Evolutionary conservation across 2,113 vertebrate species (phyloP), one percentile per base, ranked within the genome.

Genomic region (Melospiza melodia): DNA sequence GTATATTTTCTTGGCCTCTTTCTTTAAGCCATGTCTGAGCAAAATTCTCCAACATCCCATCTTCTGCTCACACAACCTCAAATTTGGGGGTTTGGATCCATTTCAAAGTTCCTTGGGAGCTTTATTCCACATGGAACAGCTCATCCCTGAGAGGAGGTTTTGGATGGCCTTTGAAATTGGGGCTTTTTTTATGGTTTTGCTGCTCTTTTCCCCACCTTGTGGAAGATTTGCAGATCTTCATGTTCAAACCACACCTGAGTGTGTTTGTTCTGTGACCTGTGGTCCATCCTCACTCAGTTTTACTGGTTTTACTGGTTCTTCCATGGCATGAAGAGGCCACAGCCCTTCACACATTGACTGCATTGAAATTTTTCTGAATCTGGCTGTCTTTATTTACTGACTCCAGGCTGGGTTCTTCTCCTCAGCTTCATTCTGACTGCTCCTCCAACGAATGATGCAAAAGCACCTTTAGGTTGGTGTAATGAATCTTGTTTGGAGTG

Each of bases 141-240:
- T 82, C 68, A 8, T 14, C 59, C 49, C 62, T 49, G 39, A 17
- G 39, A 17, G 28, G 27, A 35, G 11, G 17, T 17, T 65, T 51
- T 9, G 37, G 4, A 3, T 2, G 5, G 6, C 15, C 6, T 0
- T 5, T 66, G 71, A 75, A 25, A 33, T 7, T 55, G 28, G 5
- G 2, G 11, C 28, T 49, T 59, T 86, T 86, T 46, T 44, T 3
- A 4, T 30, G 44, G 1, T 6, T 55, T 30, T 51, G 65, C 52
- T 62, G 43, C 57, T 65, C 10, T 54, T 91, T 76, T 28, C 52
- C 30, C 8, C 27, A 5, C 44, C 1, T 0, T 3, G 22, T 15
- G 11, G 22, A 24, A 30, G 46, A 22, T 25, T 63, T 80, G 87
- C 49, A 57, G 30, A 10, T 83, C 18, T 20, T 62, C 15, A 1